Evolutionary conservation across 2,797 vertebrate species (phyloP), one percentile per base, ranked within the genome.

Genomic region (Thalassophryne amazonica): DNA sequence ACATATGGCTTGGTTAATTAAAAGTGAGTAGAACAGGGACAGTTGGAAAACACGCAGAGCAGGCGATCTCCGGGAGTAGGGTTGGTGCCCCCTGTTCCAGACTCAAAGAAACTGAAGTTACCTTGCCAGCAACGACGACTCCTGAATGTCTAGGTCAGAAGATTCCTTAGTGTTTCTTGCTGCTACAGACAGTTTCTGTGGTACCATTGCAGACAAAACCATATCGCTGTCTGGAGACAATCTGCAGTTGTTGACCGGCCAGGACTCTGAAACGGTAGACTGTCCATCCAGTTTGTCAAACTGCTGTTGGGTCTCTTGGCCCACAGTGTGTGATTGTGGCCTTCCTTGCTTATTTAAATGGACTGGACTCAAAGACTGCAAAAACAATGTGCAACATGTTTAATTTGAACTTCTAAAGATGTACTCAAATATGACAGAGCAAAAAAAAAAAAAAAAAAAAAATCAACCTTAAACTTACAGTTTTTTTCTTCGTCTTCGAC

Each of bases 181-280:
- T 39, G 13, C 35, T 8, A 16, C 32, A 27, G 54, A 21, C 2
- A 2, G 51, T 27, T 57, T 48, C 1, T 8, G 21, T 30, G 16
- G 11, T 2, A 76, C 62, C 31, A 57, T 68, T 45, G 68, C 29
- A 18, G 52, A 59, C 46, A 46, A 59, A 13, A 18, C 6, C 9
- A 38, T 16, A 5, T 20, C 29, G 38, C 45, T 73, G 12, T 28
- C 12, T 43, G 56, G 37, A 47, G 84, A 69, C 4, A 76, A 65
- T 38, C 69, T 85, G 16, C 35, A 58, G 10, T 92, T 92, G 3
- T 81, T 81, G 7, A 89, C 91, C 4, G 90, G 86, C 92, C 93
- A 93, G n/a, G 84, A 90, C 34, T 92, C 90, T 10, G 79, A 59
- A 49, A 82, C 91, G 33, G 54, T 77, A 32, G 77, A 78, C 13